phyloP scores from a whole-genome alignment of 2,888 invertebrate species.

The Oconnorella tubifera region DNA sequence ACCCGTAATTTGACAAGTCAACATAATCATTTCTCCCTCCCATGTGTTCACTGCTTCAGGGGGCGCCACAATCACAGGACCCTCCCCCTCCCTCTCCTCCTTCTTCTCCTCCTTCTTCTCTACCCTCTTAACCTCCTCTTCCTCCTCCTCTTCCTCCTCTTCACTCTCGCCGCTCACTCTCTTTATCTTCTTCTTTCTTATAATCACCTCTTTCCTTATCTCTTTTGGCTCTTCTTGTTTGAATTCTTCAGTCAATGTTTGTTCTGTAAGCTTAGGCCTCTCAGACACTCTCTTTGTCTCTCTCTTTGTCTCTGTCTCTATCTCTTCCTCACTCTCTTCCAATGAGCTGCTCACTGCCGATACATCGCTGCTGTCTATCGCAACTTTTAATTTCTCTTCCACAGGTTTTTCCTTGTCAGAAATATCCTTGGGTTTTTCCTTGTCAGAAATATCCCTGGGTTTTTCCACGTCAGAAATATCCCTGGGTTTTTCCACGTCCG shows the following conservation, averaged over 20 bases:
- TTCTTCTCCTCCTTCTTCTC: conserved; percentile 5
- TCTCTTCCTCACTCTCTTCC: conserved; percentile 1
- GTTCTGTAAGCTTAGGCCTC: neutral
- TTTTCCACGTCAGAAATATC: neutral
- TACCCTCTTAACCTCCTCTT: neutral
- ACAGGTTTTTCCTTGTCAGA: conserved; percentile 1
- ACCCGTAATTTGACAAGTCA: conserved; percentile 18
- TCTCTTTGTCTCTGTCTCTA: no score
- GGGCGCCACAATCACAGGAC: neutral
- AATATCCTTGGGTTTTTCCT: conserved; percentile 2
- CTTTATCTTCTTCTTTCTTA: neutral
- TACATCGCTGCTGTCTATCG: neutral
- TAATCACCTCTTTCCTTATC: neutral
- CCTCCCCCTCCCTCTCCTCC: conserved; percentile 5
- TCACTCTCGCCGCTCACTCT: neutral
- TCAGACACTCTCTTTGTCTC: neutral
- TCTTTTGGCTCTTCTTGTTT: neutral
- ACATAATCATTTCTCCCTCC: conserved; percentile 13
- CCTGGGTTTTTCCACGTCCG: conserved; percentile 1
- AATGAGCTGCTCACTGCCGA: neutral
- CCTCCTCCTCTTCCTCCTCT: conserved; percentile 5
- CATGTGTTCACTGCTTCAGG: conserved; percentile 2
- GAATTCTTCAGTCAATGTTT: neutral
- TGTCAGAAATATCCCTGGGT: no score
- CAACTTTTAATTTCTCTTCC: neutral